A percentile compares a stretch with the other conserved stretches of the same genome.
These are phyloP conservation scores for Scytalopus superciliaris DNA, from an alignment of 2,113 vertebrate genomes.

Conservation along the genomic window DNA sequence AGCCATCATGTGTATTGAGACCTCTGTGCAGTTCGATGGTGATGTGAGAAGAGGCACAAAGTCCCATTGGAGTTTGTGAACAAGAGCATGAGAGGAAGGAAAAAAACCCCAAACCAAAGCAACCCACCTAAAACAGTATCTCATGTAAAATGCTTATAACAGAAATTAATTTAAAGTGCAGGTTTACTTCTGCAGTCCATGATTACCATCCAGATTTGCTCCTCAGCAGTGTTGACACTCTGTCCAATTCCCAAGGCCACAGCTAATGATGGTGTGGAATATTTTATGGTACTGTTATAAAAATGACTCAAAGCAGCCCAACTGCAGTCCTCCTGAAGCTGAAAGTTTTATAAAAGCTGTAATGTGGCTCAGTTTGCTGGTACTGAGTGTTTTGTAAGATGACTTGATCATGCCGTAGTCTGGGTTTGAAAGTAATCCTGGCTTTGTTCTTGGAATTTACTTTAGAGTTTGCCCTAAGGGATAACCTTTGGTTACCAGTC, in stretches of 20 bases:
- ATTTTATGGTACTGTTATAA: neutral
- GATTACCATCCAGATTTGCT: neutral
- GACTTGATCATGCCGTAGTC: neutral
- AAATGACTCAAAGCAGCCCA: neutral
- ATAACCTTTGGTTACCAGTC: neutral
- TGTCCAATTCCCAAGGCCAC: neutral
- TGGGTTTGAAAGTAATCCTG: neutral
- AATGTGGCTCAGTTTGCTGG: neutral
- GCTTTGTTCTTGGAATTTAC: neutral
- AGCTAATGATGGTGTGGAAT: neutral
- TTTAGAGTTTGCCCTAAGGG: neutral
- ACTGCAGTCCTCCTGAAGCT: neutral
- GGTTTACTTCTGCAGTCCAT: neutral
- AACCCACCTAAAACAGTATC: neutral
- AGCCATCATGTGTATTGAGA: neutral
- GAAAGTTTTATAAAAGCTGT: neutral
- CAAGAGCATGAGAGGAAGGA: neutral
- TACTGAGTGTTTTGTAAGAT: neutral
- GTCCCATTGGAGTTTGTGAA: neutral
- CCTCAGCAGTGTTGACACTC: neutral
- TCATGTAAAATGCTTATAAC: neutral
- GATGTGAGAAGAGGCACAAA: neutral
- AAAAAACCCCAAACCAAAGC: rapidly evolving
- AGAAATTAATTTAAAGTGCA: neutral
- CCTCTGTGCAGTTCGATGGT: neutral